Evolutionary conservation across 2,113 vertebrate genomes (phyloP), one percentile per base, ranked within the genome.

Genomic region (Regulus satrapa): DNA sequence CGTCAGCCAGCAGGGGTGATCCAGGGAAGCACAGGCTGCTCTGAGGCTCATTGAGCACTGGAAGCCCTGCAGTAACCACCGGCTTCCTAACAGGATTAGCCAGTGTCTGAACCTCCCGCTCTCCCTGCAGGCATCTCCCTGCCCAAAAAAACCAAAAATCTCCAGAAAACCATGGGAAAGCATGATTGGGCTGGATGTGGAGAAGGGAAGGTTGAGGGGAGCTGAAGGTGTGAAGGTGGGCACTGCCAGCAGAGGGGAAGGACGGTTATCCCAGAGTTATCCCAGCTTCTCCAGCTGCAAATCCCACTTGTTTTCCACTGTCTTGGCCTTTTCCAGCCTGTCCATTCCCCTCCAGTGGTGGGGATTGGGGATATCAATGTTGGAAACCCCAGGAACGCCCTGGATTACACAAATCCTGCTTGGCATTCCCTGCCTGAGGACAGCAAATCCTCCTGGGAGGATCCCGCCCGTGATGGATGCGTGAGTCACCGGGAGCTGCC

Each of bases 51-150:
- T n/a, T n/a, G n/a, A n/a, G n/a, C 95, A 92, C 75, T 93, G 96
- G 91, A 96, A 97, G 95, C 92, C 68, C 83, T 85, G 97, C 94
- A 97, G 92, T 96, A 97, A 96, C 92, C 88, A 91, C 95, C 84
- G 88, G 26, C 94, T 98, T 98, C 97, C 97, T 98, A 97, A 95
- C 93, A 86, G 94, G 87, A 96, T 97, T 95, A 97, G 87, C 93
- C 97, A 84, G 75, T 64, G 68, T 75, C 77, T 95, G 89, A 97
- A 94, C 95, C 89, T 95, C 91, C 95, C 95, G 3, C 94, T 26
- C 89, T 59, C 24, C 3, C 95, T 67, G 61, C 88, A 64, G 73
- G 45, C 25, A 14, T 20, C 95, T 93, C 96, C 75, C 78, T 54
- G 87, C 63, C 80, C 34, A 76, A 84, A 69, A 2, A 2, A 32